Percentiles rank a stretch among this genome's conserved stretches.
phyloP scores from a whole-genome alignment of 2,797 vertebrate genomes.

The Poecilia wingei region DNA sequence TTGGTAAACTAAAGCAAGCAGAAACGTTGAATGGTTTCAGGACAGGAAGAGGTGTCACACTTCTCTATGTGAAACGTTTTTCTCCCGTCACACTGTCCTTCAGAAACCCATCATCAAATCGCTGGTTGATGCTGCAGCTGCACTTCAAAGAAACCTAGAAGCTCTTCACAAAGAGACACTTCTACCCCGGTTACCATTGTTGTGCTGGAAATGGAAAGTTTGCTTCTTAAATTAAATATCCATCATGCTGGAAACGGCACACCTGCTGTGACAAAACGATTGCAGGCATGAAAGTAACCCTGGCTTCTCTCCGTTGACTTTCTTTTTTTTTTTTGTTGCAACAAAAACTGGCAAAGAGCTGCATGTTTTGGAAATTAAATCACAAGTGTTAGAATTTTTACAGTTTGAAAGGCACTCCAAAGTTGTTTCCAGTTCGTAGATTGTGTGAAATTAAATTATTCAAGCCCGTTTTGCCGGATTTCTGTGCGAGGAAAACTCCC shows the following conservation, averaged over 20 bases:
- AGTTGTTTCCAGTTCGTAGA: slow-evolving; percentile 38
- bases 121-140: slow-evolving; percentile 21
- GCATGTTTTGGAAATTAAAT: slow-evolving; percentile 54
- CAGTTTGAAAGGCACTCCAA: slow-evolving; percentile 40
- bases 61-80: slow-evolving; percentile 14
- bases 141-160: slow-evolving; percentile 29
- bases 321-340: not conserved
- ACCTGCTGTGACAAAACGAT: slow-evolving; percentile 57
- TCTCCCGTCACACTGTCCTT: slow-evolving; percentile 34
- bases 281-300: slow-evolving; percentile 50
- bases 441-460: slow-evolving; percentile 55
- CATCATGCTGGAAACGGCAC: slow-evolving; percentile 40
- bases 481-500: slow-evolving; percentile 54
- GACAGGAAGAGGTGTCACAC: slow-evolving; percentile 12
- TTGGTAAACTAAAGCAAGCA: slow-evolving; percentile 16
- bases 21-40: slow-evolving; percentile 27
- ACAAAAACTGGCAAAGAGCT: slow-evolving; percentile 31
- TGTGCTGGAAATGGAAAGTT: slow-evolving; percentile 47
- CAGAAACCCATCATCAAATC: slow-evolving; percentile 47
- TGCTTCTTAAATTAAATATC: slow-evolving; percentile 36
- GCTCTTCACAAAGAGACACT: slow-evolving; percentile 29
- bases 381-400: slow-evolving; percentile 30
- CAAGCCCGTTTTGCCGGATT: slow-evolving; percentile 44
- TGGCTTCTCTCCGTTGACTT: slow-evolving; percentile 29
- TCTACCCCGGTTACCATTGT: slow-evolving; percentile 35